Evolutionary conservation across 2,888 invertebrate genomes (phyloP).

Genomic region (Chironomus riparius): DNA sequence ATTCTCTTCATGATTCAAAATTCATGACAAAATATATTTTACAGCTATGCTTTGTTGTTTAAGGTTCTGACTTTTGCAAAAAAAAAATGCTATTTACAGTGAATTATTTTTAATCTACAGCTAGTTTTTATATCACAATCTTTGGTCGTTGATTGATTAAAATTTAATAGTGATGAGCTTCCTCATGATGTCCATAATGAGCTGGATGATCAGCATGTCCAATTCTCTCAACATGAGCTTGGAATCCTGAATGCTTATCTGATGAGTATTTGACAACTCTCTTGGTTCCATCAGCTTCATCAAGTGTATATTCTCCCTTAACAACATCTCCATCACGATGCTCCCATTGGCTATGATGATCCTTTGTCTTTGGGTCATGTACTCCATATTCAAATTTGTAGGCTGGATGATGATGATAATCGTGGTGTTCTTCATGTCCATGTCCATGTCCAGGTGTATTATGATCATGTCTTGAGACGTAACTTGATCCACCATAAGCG

Average conservation of each 20-base stretch:
- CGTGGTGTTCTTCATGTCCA: conserved; percentile 13
- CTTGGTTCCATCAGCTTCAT: conserved; percentile 46
- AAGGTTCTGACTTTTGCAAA: too few species aligned
- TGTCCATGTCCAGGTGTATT: background rate
- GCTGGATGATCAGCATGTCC: conserved; percentile 36
- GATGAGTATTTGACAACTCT: conserved; percentile 45
- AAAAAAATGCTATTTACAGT: too few species aligned
- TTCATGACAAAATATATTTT: too few species aligned
- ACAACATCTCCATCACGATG: background rate
- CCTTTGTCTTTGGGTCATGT: conserved; percentile 12
- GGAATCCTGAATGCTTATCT: conserved; percentile 45
- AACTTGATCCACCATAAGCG: conserved; percentile 14
- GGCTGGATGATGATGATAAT: conserved; percentile 1
- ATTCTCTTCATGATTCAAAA: too few species aligned
- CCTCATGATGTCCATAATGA: background rate
- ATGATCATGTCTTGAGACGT: conserved; percentile 1
- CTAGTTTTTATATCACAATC: background rate
- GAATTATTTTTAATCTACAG: background rate
- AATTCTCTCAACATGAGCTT: conserved; percentile 45
- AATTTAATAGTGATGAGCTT: background rate
- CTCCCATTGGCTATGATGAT: background rate
- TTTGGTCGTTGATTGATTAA: background rate
- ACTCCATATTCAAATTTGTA: conserved; percentile 23
- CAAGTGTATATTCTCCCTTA: conserved; percentile 35
- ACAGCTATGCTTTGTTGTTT: too few species aligned